These are phyloP conservation scores for Coenonympha glycerion DNA, from an alignment of 2,888 invertebrate genomes.

Conservation along the genomic window DNA sequence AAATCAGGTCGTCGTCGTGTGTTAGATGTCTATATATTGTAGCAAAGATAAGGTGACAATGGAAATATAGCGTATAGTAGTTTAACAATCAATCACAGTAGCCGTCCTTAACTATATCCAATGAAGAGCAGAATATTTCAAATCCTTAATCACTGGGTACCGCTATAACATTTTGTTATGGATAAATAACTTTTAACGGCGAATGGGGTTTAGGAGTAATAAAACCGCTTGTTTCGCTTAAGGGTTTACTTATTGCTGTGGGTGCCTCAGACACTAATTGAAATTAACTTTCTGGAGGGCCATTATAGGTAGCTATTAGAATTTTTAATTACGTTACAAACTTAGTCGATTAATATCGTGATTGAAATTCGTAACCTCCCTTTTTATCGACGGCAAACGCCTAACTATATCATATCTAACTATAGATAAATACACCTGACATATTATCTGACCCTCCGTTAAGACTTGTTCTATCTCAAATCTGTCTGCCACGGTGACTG, in stretches of 20 bases:
- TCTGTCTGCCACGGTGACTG: too few species aligned
- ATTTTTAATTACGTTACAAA: background rate
- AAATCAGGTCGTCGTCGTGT: too few species aligned
- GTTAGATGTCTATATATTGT: too few species aligned
- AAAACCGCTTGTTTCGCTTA: conserved; percentile 5
- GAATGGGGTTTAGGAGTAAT: conserved; percentile 3
- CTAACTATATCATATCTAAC: too few species aligned
- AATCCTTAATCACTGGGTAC: conserved; percentile 18
- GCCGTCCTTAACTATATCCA: background rate
- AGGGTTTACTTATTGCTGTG: conserved; percentile 4
- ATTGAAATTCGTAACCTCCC: too few species aligned
- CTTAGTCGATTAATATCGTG: background rate
- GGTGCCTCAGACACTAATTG: conserved; percentile 7
- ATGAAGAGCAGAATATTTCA: conserved; percentile 6
- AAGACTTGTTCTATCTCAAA: too few species aligned
- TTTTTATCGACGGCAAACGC: too few species aligned
- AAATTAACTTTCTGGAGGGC: background rate
- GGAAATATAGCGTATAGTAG: too few species aligned
- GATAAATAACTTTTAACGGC: conserved; percentile 9
- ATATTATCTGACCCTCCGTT: too few species aligned
- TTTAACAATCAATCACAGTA: background rate
- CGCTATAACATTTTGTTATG: conserved; percentile 4
- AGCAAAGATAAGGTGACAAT: too few species aligned
- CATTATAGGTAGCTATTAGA: background rate
- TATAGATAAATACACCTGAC: too few species aligned